These are phyloP conservation scores for Cliona cf. orientalis DNA, from an alignment of 37 sponge, comb jelly and placozoan genomes.

Conservation along the genomic window DNA sequence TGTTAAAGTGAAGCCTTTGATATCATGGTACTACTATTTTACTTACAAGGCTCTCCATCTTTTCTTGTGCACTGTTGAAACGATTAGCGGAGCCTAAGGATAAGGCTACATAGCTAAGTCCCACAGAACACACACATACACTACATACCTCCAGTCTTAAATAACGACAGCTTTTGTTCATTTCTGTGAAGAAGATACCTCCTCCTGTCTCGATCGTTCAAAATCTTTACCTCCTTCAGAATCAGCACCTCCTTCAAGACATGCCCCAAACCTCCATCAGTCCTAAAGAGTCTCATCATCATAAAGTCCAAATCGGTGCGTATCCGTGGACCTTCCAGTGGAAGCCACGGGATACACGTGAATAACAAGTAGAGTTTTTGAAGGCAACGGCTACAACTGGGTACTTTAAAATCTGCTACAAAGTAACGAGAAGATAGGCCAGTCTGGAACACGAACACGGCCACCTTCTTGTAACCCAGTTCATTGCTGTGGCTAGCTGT, in stretches of 20 bases:
- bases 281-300: background rate
- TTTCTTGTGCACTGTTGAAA: no score
- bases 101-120: no score
- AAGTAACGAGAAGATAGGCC: constrained; percentile 25
- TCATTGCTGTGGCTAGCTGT: constrained; percentile 6
- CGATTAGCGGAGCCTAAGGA: no score
- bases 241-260: background rate
- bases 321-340: background rate
- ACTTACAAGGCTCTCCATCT: no score
- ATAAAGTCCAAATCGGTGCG: background rate
- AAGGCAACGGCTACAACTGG: background rate
- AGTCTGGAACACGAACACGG: constrained; percentile 34
- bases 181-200: background rate
- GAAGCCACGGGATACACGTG: background rate
- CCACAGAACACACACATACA: no score
- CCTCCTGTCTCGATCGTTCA: background rate
- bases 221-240: background rate
- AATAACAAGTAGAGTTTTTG: no score
- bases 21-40: no score
- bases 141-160: no score
- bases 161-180: no score
- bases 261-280: background rate
- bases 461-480: constrained; percentile 25
- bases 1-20: no score
- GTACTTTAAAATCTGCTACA: background rate